Percentiles rank a stretch among this genome's conserved stretches.
phyloP scores from a whole-genome alignment of 2,888 invertebrate genomes.

The Plemyria rubiginata region DNA sequence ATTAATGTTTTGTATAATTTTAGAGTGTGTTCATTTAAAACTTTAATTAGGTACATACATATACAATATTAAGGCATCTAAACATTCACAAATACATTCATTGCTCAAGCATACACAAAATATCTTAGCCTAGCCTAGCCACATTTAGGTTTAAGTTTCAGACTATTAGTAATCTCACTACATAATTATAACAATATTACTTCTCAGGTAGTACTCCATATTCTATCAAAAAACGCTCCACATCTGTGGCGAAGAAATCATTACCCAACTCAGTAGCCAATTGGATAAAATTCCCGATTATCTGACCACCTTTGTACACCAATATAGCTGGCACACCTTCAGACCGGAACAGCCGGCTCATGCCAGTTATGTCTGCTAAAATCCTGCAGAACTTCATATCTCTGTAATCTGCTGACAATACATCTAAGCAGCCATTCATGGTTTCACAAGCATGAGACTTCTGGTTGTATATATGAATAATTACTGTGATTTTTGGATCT shows the following conservation, averaged over 20 bases:
- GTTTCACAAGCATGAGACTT: slow-evolving; percentile 88
- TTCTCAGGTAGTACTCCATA: slow-evolving; percentile 92
- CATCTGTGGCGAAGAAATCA: slow-evolving; percentile 95
- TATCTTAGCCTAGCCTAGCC: slow-evolving; percentile 11
- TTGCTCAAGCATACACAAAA: slow-evolving; percentile 29
- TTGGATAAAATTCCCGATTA: slow-evolving; percentile 96
- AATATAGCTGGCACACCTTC: slow-evolving; percentile 96
- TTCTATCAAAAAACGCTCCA: slow-evolving; percentile 95
- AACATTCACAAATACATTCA: slow-evolving; percentile 32
- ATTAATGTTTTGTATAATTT: neutral
- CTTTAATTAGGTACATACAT: slow-evolving; percentile 4
- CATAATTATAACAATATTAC: slow-evolving; percentile 50
- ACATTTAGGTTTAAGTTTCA: slow-evolving; percentile 14
- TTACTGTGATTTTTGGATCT: slow-evolving; percentile 91
- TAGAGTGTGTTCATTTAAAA: slow-evolving; percentile 3
- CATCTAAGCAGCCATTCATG: slow-evolving; percentile 93
- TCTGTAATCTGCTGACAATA: slow-evolving; percentile 91
- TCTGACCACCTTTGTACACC: slow-evolving; percentile 94
- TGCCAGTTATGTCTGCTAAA: slow-evolving; percentile 91
- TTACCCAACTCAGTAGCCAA: slow-evolving; percentile 94
- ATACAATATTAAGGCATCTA: slow-evolving; percentile 29
- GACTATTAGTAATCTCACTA: slow-evolving; percentile 9
- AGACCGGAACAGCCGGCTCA: slow-evolving; percentile 93
- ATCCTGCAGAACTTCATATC: slow-evolving; percentile 96
- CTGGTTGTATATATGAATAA: slow-evolving; percentile 95